A percentile compares a stretch with the other conserved stretches of the same genome.
Conservation (phyloP, 2,113 vertebrate genomes). For the Gobius niger region DNA sequence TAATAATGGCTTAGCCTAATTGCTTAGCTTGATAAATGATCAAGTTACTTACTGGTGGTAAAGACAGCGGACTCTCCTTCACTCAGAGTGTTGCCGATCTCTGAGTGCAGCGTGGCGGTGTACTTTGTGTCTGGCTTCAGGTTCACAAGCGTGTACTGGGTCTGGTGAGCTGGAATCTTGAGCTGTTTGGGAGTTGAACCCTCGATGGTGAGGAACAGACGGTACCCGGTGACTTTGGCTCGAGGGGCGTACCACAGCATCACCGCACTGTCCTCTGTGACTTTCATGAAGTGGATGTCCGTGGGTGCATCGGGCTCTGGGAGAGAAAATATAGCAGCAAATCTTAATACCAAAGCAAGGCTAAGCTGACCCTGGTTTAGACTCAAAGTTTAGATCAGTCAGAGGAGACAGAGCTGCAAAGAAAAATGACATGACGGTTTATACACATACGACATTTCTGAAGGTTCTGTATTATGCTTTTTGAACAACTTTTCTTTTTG, state of each 20-base stretch:
- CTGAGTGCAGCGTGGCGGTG: conserved; percentile 79
- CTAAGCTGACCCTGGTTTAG: conserved; percentile 78
- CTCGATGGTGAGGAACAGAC: conserved; percentile 79
- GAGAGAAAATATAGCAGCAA: background rate
- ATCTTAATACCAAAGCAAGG: too few species aligned
- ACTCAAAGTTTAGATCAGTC: conserved; percentile 82
- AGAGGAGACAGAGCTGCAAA: conserved; percentile 87
- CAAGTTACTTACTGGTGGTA: conserved; percentile 82
- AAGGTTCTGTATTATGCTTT: too few species aligned
- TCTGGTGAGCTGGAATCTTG: conserved; percentile 74
- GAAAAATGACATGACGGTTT: background rate
- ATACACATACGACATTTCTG: too few species aligned
- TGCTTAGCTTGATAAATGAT: too few species aligned
- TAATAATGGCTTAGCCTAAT: too few species aligned
- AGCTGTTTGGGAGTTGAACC: conserved; percentile 84
- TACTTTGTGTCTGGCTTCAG: conserved; percentile 85
- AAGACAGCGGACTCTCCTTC: conserved; percentile 76
- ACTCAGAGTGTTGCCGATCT: conserved; percentile 83
- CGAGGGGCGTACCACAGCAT: conserved; percentile 86
- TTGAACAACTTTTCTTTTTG: too few species aligned
- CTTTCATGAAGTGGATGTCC: conserved; percentile 81
- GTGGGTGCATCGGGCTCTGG: conserved; percentile 87
- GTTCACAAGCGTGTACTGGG: conserved; percentile 82
- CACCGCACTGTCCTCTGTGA: conserved; percentile 82
- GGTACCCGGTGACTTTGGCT: conserved; percentile 82